These are phyloP conservation scores for Sebastes matsubarae DNA, from an alignment of 2,797 vertebrate genomes.

Conservation along the genomic window DNA sequence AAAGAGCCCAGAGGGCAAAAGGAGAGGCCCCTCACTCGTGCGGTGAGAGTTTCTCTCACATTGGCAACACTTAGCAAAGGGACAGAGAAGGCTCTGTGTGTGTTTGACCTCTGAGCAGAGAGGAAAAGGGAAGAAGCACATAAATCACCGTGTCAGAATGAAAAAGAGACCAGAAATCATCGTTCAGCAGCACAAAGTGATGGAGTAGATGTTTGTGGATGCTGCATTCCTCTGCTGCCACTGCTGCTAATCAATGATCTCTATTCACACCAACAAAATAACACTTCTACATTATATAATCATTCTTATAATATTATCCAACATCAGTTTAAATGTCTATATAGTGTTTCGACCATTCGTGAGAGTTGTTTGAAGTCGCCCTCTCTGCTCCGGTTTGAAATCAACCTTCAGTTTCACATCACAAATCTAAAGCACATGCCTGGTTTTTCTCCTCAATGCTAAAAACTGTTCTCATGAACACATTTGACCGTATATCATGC, in stretches of 20 bases:
- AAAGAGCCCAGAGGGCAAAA: constrained; percentile 18
- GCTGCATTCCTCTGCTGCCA: constrained; percentile 20
- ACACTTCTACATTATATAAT: not conserved
- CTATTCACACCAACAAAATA: not conserved
- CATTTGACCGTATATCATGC: constrained; percentile 1
- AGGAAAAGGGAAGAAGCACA: constrained; percentile 30
- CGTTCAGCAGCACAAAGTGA: not conserved
- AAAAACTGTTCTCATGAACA: constrained; percentile 9
- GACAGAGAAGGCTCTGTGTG: constrained; percentile 58
- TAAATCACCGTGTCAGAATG: constrained; percentile 36
- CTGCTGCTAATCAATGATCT: not conserved
- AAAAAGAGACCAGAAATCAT: constrained; percentile 10
- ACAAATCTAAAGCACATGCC: constrained; percentile 46
- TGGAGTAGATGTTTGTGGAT: not conserved
- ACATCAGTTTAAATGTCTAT: not conserved
- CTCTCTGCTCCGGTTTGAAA: constrained; percentile 6
- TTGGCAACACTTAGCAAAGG: constrained; percentile 25
- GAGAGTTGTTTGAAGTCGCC: not conserved
- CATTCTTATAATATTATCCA: not conserved
- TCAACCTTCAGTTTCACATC: constrained; percentile 21
- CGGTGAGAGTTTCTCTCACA: constrained; percentile 42
- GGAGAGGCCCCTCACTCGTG: not conserved
- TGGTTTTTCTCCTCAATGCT: not conserved
- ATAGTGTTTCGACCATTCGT: not conserved
- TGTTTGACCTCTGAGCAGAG: constrained; percentile 46